These are phyloP conservation scores for Panthera uncia DNA, from an alignment of 2,113 vertebrate genomes.

Conservation along the genomic window DNA sequence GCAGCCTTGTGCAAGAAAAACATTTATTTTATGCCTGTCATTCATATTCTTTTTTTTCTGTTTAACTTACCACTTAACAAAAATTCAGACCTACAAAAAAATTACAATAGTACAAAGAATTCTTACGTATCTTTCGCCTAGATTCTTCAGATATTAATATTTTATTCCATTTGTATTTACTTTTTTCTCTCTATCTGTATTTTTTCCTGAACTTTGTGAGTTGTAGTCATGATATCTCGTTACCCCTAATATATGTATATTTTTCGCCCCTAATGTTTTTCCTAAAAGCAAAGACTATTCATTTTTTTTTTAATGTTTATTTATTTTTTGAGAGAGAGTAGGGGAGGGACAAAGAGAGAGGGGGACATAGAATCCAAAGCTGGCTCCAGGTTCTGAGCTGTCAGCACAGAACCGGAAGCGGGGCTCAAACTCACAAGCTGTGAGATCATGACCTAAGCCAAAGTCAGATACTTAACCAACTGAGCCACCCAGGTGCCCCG, in stretches of 20 bases:
- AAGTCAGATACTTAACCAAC: too few species aligned
- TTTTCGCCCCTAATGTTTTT: neutral
- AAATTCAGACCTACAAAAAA: neutral
- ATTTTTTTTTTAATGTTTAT: neutral
- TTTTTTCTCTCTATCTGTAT: neutral
- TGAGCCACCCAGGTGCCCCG: too few species aligned
- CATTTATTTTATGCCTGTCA: neutral
- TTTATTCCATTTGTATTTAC: neutral
- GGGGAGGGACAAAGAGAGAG: too few species aligned
- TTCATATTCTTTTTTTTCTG: neutral
- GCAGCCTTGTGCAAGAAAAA: neutral
- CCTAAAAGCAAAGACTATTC: neutral
- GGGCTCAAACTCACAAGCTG: too few species aligned
- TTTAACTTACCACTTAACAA: neutral
- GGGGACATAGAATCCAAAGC: too few species aligned
- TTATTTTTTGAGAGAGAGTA: too few species aligned
- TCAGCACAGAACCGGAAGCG: too few species aligned
- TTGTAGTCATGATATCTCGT: neutral
- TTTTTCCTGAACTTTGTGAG: neutral
- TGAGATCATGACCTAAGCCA: too few species aligned
- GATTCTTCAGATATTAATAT: neutral
- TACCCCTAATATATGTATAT: neutral
- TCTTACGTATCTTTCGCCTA: neutral
- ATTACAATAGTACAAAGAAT: neutral
- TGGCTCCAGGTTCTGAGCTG: too few species aligned